These are phyloP conservation scores for Tyto alba DNA, from an alignment of 2,113 vertebrate species.

Conservation along the genomic window DNA sequence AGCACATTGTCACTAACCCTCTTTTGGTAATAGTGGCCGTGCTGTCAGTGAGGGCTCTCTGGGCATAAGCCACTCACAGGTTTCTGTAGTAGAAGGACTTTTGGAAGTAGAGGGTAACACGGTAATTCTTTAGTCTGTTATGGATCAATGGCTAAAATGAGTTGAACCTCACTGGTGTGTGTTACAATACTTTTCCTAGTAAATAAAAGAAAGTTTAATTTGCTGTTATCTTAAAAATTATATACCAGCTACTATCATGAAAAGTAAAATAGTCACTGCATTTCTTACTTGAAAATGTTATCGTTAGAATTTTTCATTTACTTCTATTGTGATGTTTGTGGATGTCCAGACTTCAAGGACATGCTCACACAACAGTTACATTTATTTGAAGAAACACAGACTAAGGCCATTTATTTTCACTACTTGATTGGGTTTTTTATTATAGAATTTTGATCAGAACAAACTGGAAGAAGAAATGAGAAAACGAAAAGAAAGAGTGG, in stretches of 20 bases:
- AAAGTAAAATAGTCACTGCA: not conserved
- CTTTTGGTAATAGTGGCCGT: not conserved
- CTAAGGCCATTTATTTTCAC: not conserved
- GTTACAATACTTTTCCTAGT: not conserved
- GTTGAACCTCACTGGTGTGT: not conserved
- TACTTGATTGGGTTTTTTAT: not conserved
- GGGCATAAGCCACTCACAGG: not conserved
- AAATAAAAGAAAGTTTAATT: not conserved
- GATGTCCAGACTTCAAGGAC: not conserved
- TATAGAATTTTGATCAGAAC: conserved; percentile 97
- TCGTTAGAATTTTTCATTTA: not conserved
- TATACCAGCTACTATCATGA: not conserved
- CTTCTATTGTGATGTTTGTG: not conserved
- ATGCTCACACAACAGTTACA: not conserved
- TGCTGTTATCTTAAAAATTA: not conserved
- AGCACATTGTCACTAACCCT: not conserved
- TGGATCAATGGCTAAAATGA: not conserved
- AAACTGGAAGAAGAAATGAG: conserved; percentile 99
- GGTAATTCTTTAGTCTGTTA: not conserved
- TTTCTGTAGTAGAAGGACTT: not conserved
- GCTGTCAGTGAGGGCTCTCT: not conserved
- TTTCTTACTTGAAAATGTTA: not conserved
- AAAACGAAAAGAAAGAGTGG: conserved; percentile 96
- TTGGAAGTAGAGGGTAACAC: not conserved
- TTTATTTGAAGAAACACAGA: not conserved